Evolutionary conservation across 2,888 invertebrate genomes (phyloP).

Genomic region (Cantharis flavilabris): DNA sequence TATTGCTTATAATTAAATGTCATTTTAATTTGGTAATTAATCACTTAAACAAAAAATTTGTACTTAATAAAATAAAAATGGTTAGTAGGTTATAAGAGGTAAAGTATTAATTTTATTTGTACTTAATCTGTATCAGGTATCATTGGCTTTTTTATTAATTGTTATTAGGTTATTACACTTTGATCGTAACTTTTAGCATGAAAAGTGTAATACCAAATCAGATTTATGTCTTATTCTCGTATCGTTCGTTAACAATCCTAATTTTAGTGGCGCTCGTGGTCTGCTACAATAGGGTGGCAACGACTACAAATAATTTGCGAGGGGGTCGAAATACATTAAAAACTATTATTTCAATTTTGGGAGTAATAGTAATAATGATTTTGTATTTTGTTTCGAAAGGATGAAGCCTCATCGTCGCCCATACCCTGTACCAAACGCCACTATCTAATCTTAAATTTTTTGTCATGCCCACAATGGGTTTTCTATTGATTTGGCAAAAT

Average conservation of each 20-base stretch:
- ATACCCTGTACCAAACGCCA: too few relatives aligned
- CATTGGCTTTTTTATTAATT: background rate
- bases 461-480: too few relatives aligned
- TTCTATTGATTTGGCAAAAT: too few relatives aligned
- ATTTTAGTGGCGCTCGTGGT: background rate
- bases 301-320: too few relatives aligned
- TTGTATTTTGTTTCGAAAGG: too few relatives aligned
- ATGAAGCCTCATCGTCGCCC: too few relatives aligned
- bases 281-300: too few relatives aligned
- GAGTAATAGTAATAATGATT: too few relatives aligned
- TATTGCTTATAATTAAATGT: background rate
- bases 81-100: slow-evolving; percentile 6
- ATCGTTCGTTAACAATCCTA: background rate
- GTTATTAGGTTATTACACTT: background rate
- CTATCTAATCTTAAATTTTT: too few relatives aligned
- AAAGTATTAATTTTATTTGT: slow-evolving; percentile 9
- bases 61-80: slow-evolving; percentile 8
- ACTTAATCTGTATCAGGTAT: slow-evolving; percentile 5
- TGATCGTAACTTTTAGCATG: background rate
- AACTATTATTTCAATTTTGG: too few relatives aligned
- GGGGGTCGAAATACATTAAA: too few relatives aligned
- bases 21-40: background rate
- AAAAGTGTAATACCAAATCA: background rate
- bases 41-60: background rate
- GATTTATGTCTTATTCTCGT: background rate